A percentile compares a stretch with the other conserved stretches of the same genome.
Conservation (phyloP, 2,113 vertebrate genomes). For the Saguinus imperator region DNA sequence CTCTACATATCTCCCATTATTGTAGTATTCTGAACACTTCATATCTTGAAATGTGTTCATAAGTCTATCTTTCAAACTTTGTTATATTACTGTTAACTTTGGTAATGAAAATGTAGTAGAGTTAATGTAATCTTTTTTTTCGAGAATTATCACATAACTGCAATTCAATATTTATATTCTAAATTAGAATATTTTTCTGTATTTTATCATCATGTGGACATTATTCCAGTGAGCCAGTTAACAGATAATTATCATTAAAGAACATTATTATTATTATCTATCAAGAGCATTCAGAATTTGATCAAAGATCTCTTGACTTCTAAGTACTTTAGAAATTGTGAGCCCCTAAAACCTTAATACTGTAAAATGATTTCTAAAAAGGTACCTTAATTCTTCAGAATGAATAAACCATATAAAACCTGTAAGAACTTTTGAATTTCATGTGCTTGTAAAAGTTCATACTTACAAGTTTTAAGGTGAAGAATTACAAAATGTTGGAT, state of each 20-base stretch:
- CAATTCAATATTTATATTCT: neutral
- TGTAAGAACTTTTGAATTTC: neutral
- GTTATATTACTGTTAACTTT: slow-evolving; percentile 22
- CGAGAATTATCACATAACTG: slow-evolving; percentile 31
- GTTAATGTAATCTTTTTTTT: slow-evolving; percentile 21
- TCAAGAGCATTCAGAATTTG: slow-evolving; percentile 42
- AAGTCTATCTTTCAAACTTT: neutral
- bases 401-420: slow-evolving; percentile 14
- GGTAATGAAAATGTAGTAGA: neutral
- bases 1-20: neutral
- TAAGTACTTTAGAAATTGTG: slow-evolving; percentile 28
- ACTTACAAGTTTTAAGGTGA: neutral
- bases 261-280: neutral
- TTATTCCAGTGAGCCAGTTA: neutral
- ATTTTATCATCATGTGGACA: neutral
- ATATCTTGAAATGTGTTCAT: slow-evolving; percentile 44
- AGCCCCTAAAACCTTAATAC: neutral
- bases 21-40: slow-evolving; percentile 22
- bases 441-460: neutral
- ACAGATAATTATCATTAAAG: neutral
- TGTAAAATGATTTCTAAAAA: slow-evolving; percentile 45
- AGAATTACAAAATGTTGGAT: neutral
- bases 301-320: slow-evolving; percentile 22
- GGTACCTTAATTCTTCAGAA: neutral
- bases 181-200: slow-evolving; percentile 29